Evolutionary conservation across 1,140 invertebrate species (phyloP), one percentile per base, ranked within the genome.

Genomic region (Eumeta japonica): DNA sequence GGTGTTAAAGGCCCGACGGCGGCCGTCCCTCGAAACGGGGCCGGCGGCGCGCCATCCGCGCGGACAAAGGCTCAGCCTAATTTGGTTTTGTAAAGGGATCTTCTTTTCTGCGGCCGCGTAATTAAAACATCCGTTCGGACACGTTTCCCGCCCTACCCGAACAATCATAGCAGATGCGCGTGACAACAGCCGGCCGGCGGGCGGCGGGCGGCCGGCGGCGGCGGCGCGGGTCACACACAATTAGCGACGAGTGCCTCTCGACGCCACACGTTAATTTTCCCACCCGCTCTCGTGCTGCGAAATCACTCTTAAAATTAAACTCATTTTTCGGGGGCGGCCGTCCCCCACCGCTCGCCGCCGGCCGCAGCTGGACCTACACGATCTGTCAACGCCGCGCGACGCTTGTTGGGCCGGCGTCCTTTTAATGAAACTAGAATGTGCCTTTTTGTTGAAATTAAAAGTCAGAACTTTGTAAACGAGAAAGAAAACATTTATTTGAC

Each of bases 251-350:
- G 63, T 36, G 45, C 45, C 48, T 27, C 49, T 59, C 48, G 11
- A 45, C 46, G 41, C 44, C 54, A 42, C 56, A 58, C 49, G 52
- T 58, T 59, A 52, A 58, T 61, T 62, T 43, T 16, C 37, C 36
- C 45, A 7, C 20, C 20, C 36, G 48, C 46, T 24, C 20, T n/a
- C 36, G 48, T 47, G 48, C 50, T 57, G 60, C 52, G 50, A 54
- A 58, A 55, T 56, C 52, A 41, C 52, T 55, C 52, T 61, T 54
- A 35, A 62, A 62, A 58, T 62, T 58, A 52, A 59, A 60, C 58
- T 58, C 52, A 46, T 60, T 64, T 59, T 65, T 55, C 52, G 45
- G n/a, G n/a, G n/a, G n/a, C n/a, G n/a, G n/a, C n/a, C n/a, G n/a
- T n/a, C n/a, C n/a, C n/a, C n/a, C n/a, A n/a, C n/a, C n/a, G n/a